These are phyloP conservation scores for Genyomyrus donnyi DNA, from an alignment of 2,113 vertebrate genomes.

Conservation along the genomic window DNA sequence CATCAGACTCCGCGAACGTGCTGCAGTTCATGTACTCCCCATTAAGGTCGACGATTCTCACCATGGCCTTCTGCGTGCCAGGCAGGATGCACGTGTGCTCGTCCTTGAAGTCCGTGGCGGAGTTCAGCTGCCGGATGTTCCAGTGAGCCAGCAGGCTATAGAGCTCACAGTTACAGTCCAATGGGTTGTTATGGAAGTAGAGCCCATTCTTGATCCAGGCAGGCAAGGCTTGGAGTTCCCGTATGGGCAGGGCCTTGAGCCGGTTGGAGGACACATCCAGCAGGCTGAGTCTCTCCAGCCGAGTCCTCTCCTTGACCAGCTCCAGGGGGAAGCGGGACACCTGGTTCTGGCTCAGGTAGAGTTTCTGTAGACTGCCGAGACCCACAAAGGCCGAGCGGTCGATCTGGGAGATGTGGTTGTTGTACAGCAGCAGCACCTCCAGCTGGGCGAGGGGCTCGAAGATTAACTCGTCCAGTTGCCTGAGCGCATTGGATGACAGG, in stretches of 20 bases:
- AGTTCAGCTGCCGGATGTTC: conserved; percentile 73
- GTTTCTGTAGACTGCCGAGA: conserved; percentile 76
- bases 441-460: conserved; percentile 76
- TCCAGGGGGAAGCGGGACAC: conserved; percentile 83
- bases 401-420: conserved; percentile 78
- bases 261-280: conserved; percentile 86
- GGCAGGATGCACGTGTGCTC: conserved; percentile 65
- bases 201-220: conserved; percentile 86
- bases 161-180: conserved; percentile 75
- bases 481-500: conserved; percentile 81
- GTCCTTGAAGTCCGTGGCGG: conserved; percentile 79
- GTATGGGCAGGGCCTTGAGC: conserved; percentile 67
- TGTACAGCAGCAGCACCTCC: conserved; percentile 89
- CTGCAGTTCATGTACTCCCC: conserved; percentile 80
- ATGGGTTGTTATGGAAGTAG: conserved; percentile 85
- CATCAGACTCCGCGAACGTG: conserved; percentile 68
- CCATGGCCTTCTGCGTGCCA: conserved; percentile 35
- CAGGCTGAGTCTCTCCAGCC: conserved; percentile 70
- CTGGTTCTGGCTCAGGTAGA: conserved; percentile 89
- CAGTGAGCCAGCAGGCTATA: conserved; percentile 83
- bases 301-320: conserved; percentile 73
- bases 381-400: conserved; percentile 77
- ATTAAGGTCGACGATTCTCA: conserved; percentile 63
- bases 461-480: conserved; percentile 72
- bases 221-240: conserved; percentile 72